Evolutionary conservation across 2,797 vertebrate species (phyloP).

Genomic region (Paramormyrops hopkinsi): DNA sequence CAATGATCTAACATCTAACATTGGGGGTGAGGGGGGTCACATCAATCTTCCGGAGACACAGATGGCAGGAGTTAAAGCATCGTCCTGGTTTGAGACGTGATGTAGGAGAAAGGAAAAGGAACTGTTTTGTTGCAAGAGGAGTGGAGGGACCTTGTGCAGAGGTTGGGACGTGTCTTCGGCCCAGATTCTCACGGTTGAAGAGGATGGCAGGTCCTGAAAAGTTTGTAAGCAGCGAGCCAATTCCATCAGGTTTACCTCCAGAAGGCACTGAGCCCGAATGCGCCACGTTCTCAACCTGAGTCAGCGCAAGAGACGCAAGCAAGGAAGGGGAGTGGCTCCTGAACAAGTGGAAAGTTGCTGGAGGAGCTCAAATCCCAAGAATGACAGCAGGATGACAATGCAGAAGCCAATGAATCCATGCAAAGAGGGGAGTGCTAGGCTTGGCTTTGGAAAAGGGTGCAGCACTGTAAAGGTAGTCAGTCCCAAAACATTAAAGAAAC

Average conservation of each 20-base stretch:
- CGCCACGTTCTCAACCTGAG: neutral
- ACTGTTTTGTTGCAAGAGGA: slow-evolving; percentile 24
- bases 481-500: neutral
- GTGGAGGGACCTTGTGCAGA: slow-evolving; percentile 62
- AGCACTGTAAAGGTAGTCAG: neutral
- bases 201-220: slow-evolving; percentile 61
- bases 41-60: slow-evolving; percentile 29
- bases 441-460: neutral
- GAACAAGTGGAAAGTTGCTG: neutral
- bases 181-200: slow-evolving; percentile 69
- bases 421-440: neutral
- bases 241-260: neutral
- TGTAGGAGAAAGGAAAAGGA: slow-evolving; percentile 6
- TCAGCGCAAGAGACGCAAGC: neutral
- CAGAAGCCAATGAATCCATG: neutral
- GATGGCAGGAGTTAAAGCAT: neutral
- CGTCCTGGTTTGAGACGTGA: slow-evolving; percentile 11
- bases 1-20: neutral
- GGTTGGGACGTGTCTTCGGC: slow-evolving; percentile 55
- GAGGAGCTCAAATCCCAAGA: neutral
- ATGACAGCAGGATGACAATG: neutral
- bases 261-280: neutral
- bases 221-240: neutral
- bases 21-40: slow-evolving; percentile 8
- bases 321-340: neutral